Evolutionary conservation across 2,797 vertebrate genomes (phyloP).

Genomic region (Sebastolobus altivelis): DNA sequence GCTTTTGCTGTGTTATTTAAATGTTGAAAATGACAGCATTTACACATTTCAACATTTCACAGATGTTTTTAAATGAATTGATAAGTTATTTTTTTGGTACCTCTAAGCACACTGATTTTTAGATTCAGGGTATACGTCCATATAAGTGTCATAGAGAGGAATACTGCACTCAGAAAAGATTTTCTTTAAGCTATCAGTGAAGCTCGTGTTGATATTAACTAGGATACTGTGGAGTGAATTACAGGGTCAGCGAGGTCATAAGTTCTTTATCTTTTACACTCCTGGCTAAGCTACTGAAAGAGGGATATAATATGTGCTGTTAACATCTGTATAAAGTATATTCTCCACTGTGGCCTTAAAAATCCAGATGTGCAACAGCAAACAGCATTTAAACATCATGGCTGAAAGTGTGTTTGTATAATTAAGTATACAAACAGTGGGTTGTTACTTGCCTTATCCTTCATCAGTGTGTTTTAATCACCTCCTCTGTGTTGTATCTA

Average conservation of each 20-base stretch:
- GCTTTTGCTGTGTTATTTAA: slow-evolving; percentile 30
- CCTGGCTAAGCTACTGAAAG: neutral
- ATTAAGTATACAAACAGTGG: neutral
- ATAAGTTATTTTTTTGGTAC: slow-evolving; percentile 13
- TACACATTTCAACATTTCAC: neutral
- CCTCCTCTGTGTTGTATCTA: neutral
- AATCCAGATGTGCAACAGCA: slow-evolving; percentile 1
- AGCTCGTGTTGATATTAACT: neutral
- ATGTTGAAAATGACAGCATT: neutral
- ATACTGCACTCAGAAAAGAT: neutral
- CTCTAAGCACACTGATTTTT: slow-evolving; percentile 4
- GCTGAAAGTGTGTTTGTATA: neutral
- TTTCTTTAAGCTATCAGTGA: neutral
- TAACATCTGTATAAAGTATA: neutral
- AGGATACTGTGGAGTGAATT: neutral
- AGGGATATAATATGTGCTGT: neutral
- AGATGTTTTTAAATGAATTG: slow-evolving; percentile 28
- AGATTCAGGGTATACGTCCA: neutral
- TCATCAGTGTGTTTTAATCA: neutral
- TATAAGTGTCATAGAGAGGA: neutral
- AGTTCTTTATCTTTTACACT: neutral
- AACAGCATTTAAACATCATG: neutral
- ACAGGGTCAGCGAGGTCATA: neutral
- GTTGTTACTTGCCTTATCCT: neutral
- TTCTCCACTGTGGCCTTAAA: neutral